phyloP scores from a whole-genome alignment of 2,888 invertebrate species.

The Leucoma salicis region DNA sequence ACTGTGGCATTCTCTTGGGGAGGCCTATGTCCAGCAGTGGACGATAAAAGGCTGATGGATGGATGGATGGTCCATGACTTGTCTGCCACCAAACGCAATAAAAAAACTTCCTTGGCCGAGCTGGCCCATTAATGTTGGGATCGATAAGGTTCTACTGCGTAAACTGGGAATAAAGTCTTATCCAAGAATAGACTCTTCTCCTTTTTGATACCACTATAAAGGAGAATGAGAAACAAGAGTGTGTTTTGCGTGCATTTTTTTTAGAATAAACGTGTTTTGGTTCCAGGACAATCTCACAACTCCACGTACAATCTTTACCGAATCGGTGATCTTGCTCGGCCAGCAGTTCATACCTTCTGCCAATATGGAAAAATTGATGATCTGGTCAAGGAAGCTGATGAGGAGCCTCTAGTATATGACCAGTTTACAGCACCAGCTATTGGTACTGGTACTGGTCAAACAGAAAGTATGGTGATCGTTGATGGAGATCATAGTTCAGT shows the following conservation, averaged over 20 bases:
- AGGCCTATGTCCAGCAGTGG: no score
- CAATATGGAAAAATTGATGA: slow-evolving; percentile 91
- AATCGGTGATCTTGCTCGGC: slow-evolving; percentile 87
- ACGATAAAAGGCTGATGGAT: no score
- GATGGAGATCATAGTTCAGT: slow-evolving; percentile 93
- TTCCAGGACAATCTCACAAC: slow-evolving; percentile 93
- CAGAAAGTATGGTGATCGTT: slow-evolving; percentile 91
- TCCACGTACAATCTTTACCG: slow-evolving; percentile 89
- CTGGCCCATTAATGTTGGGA: no score
- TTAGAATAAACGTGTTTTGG: not conserved
- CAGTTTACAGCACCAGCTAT: slow-evolving; percentile 91
- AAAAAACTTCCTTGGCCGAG: no score
- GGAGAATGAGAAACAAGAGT: no score
- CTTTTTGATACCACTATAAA: no score
- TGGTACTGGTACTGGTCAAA: slow-evolving; percentile 85
- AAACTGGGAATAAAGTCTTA: slow-evolving; percentile 7
- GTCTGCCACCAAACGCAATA: no score
- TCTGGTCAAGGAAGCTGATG: slow-evolving; percentile 85
- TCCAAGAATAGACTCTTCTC: no score
- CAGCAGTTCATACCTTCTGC: slow-evolving; percentile 90
- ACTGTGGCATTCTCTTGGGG: no score
- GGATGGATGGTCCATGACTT: no score
- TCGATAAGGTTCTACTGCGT: no score
- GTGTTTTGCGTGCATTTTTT: no score
- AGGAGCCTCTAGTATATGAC: slow-evolving; percentile 88